Conservation (phyloP, 92 coral and sea anemone species). For the Palythoa caribaeorum region DNA sequence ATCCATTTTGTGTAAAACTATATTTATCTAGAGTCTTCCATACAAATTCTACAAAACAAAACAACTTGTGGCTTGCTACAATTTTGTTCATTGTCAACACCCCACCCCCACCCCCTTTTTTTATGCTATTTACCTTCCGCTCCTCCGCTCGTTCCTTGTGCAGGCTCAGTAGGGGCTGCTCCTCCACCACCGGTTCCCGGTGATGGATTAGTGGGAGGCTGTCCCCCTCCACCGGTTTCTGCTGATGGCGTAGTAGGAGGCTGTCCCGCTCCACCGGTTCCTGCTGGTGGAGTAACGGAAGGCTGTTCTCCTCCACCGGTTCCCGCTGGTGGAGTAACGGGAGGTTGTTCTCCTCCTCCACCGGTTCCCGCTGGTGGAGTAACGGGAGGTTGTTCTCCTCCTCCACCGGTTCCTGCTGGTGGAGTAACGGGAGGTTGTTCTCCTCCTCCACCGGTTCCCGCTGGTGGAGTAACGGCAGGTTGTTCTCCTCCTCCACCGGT, state of each 20-base stretch:
- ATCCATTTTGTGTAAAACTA: too few relatives aligned
- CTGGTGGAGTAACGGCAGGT: not conserved
- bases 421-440: not conserved
- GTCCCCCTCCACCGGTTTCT: not conserved
- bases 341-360: conserved; percentile 5
- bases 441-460: not conserved
- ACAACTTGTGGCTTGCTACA: too few relatives aligned
- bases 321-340: not conserved
- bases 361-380: not conserved
- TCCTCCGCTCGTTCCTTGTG: too few relatives aligned
- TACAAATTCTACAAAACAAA: too few relatives aligned
- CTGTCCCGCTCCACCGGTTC: not conserved
- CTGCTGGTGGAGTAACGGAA: not conserved
- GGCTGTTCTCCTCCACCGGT: not conserved
- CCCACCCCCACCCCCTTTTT: too few relatives aligned
- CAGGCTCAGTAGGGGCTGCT: too few relatives aligned
- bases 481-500: not conserved
- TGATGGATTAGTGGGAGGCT: not conserved
- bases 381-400: not conserved
- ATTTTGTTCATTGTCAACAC: too few relatives aligned
- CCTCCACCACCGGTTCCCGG: not conserved
- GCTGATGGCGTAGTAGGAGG: not conserved
- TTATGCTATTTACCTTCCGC: too few relatives aligned
- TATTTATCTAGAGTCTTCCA: too few relatives aligned
- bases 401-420: not conserved